Conservation (phyloP, 1,140 invertebrate genomes). For the Propsilocerus akamusi region DNA sequence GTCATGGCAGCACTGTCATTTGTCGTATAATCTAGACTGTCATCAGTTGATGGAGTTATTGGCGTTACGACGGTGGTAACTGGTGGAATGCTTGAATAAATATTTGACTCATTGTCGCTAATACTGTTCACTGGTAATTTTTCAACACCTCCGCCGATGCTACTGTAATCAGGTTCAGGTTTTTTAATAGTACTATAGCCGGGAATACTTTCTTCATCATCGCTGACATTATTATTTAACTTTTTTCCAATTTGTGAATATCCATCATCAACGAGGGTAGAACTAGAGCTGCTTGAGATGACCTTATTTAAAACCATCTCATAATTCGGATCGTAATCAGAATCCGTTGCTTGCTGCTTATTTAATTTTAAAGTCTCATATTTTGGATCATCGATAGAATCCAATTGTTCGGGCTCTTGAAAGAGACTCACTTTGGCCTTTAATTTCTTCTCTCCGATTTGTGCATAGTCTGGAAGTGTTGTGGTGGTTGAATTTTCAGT, state of each 20-base stretch:
- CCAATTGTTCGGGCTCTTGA: no score
- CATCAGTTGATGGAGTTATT: constrained; percentile 15
- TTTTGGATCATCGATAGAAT: constrained; percentile 34
- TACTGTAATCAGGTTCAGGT: constrained; percentile 11
- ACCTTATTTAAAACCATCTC: constrained; percentile 35
- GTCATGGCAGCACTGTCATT: constrained; percentile 15
- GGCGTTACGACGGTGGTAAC: constrained; percentile 22
- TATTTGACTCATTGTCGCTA: not conserved
- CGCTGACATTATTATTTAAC: not conserved
- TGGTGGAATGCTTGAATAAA: constrained; percentile 4
- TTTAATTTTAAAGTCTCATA: constrained; percentile 31
- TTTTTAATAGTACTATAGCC: not conserved
- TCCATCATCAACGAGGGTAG: constrained; percentile 17
- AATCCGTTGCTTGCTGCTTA: constrained; percentile 16
- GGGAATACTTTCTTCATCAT: constrained; percentile 2
- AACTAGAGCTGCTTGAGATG: constrained; percentile 9
- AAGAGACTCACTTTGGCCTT: not conserved
- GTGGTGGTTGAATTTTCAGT: not conserved
- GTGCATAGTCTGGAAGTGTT: not conserved
- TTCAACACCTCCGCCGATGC: constrained; percentile 11
- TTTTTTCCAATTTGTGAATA: constrained; percentile 15
- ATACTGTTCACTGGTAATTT: not conserved
- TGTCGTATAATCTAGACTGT: constrained; percentile 22
- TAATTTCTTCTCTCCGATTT: not conserved
- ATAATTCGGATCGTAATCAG: constrained; percentile 47